Evolutionary conservation across 1,140 invertebrate genomes (phyloP).

Genomic region (Pseudomyrmex cubaensis): DNA sequence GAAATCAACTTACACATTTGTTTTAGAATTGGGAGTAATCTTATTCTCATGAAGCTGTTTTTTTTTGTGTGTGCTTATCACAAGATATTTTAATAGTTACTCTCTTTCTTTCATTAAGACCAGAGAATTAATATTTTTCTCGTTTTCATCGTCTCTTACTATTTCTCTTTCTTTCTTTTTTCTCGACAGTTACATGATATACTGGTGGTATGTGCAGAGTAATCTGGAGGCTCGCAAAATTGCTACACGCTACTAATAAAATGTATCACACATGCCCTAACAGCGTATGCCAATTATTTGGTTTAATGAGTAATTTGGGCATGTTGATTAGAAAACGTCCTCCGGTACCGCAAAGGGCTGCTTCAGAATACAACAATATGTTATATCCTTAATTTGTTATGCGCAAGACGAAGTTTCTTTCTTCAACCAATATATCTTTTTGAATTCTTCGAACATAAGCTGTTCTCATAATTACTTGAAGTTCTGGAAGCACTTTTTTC

Average conservation of each 20-base stretch:
- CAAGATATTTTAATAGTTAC: not conserved
- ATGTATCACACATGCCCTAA: constrained; percentile 35
- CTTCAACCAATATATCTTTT: constrained; percentile 41
- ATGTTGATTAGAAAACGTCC: constrained; percentile 56
- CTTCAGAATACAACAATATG: constrained; percentile 62
- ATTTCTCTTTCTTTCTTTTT: constrained; percentile 35
- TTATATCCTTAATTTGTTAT: constrained; percentile 56
- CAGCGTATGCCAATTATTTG: constrained; percentile 44
- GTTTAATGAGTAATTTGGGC: constrained; percentile 41
- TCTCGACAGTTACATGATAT: constrained; percentile 62
- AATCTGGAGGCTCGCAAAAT: constrained; percentile 72
- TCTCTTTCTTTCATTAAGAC: constrained; percentile 24
- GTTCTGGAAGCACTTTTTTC: too few relatives aligned
- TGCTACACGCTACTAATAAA: constrained; percentile 69
- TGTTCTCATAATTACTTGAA: not conserved
- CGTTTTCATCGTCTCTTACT: constrained; percentile 53
- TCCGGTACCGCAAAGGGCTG: constrained; percentile 56
- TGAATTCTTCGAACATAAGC: not conserved
- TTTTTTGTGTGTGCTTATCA: too few relatives aligned
- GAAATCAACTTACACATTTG: too few relatives aligned
- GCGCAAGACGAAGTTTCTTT: constrained; percentile 19
- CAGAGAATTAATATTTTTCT: constrained; percentile 50
- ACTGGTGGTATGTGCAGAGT: constrained; percentile 72
- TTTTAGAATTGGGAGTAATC: too few relatives aligned
- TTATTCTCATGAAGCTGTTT: too few relatives aligned